These are phyloP conservation scores for Rhamphomyia laevipes DNA, from an alignment of 2,888 invertebrate species.

Conservation along the genomic window DNA sequence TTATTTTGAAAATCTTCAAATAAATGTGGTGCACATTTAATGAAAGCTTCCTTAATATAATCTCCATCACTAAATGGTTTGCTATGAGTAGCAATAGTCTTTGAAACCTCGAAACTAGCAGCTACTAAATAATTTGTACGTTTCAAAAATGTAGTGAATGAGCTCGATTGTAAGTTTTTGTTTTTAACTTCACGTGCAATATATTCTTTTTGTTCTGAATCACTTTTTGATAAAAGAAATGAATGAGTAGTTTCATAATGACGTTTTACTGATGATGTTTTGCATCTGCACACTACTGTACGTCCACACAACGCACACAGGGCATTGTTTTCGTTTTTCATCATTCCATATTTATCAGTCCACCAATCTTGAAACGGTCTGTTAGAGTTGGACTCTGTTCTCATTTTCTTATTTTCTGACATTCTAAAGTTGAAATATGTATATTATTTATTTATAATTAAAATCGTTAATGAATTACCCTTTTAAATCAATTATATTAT, in stretches of 20 bases:
- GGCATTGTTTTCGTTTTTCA: neutral
- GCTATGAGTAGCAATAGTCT: constrained; percentile 14
- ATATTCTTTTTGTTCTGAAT: no score
- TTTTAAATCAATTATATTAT: no score
- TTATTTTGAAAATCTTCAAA: neutral
- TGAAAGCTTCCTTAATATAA: constrained; percentile 13
- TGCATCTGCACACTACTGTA: neutral
- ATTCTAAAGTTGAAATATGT: no score
- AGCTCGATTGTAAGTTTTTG: neutral
- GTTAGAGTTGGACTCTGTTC: neutral
- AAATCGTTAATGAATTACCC: no score
- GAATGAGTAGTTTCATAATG: neutral
- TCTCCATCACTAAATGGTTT: constrained; percentile 18
- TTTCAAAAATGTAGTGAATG: neutral
- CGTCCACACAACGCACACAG: neutral
- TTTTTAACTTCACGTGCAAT: no score
- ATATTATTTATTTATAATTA: no score
- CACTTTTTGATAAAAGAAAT: no score
- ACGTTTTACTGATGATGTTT: neutral
- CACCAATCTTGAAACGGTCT: neutral
- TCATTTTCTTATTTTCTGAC: neutral
- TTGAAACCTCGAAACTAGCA: neutral
- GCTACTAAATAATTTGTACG: neutral
- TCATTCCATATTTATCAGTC: neutral
- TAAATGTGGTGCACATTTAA: neutral